phyloP scores from a whole-genome alignment of 53 echinoderm and acorn worm species.

The Mesocentrotus franciscanus region DNA sequence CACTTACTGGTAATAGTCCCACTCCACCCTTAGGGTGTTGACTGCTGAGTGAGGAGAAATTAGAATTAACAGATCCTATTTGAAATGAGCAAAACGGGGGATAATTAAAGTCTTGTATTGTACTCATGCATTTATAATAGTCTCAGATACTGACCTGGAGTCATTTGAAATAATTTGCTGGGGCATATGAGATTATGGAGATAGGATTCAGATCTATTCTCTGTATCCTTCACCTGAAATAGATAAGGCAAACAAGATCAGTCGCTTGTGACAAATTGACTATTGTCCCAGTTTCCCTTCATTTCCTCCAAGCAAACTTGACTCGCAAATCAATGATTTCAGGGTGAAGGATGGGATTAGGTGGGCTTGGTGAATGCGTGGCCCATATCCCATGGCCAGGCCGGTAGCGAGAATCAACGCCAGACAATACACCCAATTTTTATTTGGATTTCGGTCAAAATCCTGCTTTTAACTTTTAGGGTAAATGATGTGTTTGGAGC shows the following conservation, averaged over 20 bases:
- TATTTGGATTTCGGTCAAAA: slow-evolving; percentile 14
- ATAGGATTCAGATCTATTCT: slow-evolving; percentile 4
- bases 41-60: neutral
- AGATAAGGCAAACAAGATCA: neutral
- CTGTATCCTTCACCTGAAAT: neutral
- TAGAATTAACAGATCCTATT: neutral
- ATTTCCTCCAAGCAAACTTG: slow-evolving; percentile 26
- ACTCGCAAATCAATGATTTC: neutral
- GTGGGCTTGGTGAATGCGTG: neutral
- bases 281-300: slow-evolving; percentile 50
- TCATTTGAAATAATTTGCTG: slow-evolving; percentile 31
- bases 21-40: neutral
- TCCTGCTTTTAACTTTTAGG: neutral
- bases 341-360: slow-evolving; percentile 37
- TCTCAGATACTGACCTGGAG: neutral
- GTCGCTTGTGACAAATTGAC: slow-evolving; percentile 49
- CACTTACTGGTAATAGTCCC: neutral
- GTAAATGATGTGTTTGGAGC: slow-evolving; percentile 15
- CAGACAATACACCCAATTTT: slow-evolving; percentile 23
- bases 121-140: neutral
- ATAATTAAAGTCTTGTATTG: neutral
- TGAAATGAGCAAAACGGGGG: neutral
- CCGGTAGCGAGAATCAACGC: neutral
- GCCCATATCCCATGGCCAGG: slow-evolving; percentile 32
- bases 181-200: neutral